Conservation (phyloP, 2,113 vertebrate genomes). For the Leuciscus idus region DNA sequence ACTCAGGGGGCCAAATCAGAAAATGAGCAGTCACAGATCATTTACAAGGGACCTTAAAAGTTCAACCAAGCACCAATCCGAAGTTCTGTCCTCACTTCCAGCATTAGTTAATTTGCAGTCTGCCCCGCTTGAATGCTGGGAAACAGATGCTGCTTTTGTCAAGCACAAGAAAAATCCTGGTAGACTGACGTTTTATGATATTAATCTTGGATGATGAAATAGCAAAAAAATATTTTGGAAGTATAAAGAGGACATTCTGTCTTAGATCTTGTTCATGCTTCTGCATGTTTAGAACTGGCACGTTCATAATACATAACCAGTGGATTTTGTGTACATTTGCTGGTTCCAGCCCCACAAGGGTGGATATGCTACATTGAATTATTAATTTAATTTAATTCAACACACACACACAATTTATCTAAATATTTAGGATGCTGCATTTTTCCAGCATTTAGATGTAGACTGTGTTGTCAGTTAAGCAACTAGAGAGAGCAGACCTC, state of each 20-base stretch:
- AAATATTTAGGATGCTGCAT: not conserved
- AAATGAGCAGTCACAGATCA: conserved; percentile 19
- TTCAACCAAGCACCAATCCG: not conserved
- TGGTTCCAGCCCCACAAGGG: too few species aligned
- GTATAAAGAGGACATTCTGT: not conserved
- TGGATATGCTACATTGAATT: too few species aligned
- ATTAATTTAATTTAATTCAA: too few species aligned
- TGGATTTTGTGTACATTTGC: not conserved
- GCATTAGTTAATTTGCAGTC: conserved; percentile 12
- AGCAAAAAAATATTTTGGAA: not conserved
- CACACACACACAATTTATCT: too few species aligned
- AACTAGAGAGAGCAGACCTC: not conserved
- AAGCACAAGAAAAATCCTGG: conserved; percentile 20
- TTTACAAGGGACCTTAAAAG: conserved; percentile 10
- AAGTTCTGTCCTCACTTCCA: conserved; percentile 20
- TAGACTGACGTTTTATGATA: conserved; percentile 4
- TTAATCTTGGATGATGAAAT: not conserved
- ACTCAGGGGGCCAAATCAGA: not conserved
- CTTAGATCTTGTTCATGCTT: not conserved
- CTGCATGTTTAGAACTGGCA: not conserved
- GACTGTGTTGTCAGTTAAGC: not conserved
- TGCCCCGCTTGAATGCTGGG: conserved; percentile 6
- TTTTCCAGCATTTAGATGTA: not conserved
- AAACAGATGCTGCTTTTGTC: conserved; percentile 47
- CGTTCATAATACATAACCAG: not conserved